These are phyloP conservation scores for Myanophis thanlyinensis DNA, from an alignment of 2,113 vertebrate genomes.

Conservation along the genomic window DNA sequence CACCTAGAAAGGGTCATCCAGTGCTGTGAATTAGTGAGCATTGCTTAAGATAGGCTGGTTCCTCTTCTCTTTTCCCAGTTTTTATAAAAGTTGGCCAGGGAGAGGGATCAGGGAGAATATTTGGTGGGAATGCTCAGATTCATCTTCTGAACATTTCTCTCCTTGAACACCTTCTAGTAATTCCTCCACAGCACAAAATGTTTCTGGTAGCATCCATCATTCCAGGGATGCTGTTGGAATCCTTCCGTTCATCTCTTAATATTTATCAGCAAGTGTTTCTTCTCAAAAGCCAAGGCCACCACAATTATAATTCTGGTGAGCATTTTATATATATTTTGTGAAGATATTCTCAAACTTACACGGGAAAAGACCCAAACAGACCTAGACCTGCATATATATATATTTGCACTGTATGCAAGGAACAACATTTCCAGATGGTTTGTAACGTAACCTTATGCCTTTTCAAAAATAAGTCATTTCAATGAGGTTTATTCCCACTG, in stretches of 20 bases:
- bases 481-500: background rate
- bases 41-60: background rate
- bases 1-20: background rate
- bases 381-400: no score
- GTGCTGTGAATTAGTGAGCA: fast-evolving
- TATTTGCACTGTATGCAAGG: background rate
- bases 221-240: constrained; percentile 21
- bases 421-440: background rate
- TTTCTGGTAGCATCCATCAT: constrained; percentile 52
- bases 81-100: constrained; percentile 3
- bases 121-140: background rate
- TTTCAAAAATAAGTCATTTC: background rate
- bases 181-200: constrained; percentile 52
- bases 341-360: no score
- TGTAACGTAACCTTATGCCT: background rate
- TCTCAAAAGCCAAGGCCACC: background rate
- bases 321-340: no score
- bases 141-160: constrained; percentile 22
- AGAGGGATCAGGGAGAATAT: constrained; percentile 25
- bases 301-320: background rate
- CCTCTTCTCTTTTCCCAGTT: background rate
- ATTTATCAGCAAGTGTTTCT: background rate
- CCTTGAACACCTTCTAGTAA: constrained; percentile 55
- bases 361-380: no score
- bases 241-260: constrained; percentile 19